Percentiles rank a stretch among this genome's conserved stretches.
phyloP scores from a whole-genome alignment of 92 coral and sea anemone species.

The Chrysogorgia sp. region DNA sequence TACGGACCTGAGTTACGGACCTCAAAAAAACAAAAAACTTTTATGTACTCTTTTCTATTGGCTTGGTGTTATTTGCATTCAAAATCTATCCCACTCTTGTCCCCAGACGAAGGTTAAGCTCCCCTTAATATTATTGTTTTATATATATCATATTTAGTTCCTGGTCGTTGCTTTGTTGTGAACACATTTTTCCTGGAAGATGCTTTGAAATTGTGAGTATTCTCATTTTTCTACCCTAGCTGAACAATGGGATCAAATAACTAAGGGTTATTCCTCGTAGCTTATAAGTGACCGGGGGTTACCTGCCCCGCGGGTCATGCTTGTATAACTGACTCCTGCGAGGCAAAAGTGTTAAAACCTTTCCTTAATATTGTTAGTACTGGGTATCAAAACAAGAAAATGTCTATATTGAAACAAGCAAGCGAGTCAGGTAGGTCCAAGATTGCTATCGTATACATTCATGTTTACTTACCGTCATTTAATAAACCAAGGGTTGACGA shows the following conservation, averaged over 20 bases:
- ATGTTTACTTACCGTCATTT: background rate
- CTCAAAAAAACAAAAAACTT: too few species aligned
- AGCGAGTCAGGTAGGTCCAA: constrained; percentile 21
- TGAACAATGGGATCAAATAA: too few species aligned
- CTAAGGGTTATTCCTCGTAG: too few species aligned
- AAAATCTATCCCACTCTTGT: too few species aligned
- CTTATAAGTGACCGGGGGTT: background rate
- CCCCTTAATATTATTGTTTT: too few species aligned
- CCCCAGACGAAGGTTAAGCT: too few species aligned
- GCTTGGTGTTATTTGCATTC: too few species aligned
- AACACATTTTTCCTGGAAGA: constrained; percentile 86
- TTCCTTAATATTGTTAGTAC: background rate
- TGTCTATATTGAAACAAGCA: constrained; percentile 39
- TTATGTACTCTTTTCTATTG: background rate
- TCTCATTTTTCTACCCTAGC: background rate
- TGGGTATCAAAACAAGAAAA: constrained; percentile 31
- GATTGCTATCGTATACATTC: too few species aligned
- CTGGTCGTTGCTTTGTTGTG: constrained; percentile 92
- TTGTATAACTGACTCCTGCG: too few species aligned
- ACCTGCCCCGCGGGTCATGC: too few species aligned
- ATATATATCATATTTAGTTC: constrained; percentile 57
- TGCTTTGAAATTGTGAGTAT: constrained; percentile 80
- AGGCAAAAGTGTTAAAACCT: background rate
- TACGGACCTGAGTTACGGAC: too few species aligned
- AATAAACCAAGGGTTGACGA: background rate